Evolutionary conservation across 2,888 invertebrate species (phyloP), one percentile per base, ranked within the genome.

Genomic region (Herminia tarsipennalis): DNA sequence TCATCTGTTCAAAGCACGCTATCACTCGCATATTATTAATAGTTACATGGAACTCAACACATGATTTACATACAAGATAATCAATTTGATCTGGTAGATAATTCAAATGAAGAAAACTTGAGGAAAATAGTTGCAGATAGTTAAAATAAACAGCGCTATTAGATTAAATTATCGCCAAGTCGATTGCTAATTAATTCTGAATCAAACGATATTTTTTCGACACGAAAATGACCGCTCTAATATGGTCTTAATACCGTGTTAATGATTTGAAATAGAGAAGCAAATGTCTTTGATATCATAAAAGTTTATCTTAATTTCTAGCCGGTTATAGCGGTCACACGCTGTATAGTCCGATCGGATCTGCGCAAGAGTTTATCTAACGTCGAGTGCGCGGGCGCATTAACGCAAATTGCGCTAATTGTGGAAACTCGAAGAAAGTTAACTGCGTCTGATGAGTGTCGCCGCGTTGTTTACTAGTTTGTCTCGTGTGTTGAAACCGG

Each of bases 341-440:
- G 55, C 57, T 64, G 59, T 61, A 59, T 45, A 56, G 52, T 41
- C 52, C 48, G 66, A 78, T 76, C 67, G 46, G 67, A 77, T 77
- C 74, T 75, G 66, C 62, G 72, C 71, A 59, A 56, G 65, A 73
- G 73, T 73, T 74, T 76, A 78, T 81, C 76, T 74, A 53, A 59
- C 64, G 58, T 62, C 59, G 55, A 43, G 61, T 42, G 42, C 51
- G 48, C 52, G 35, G 50, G 56, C 59, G 63, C 71, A 75, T 76
- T 79, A 76, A 62, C 73, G 71, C 74, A 78, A 78, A 80, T 80
- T 76, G 73, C 75, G 70, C 73, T 86, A 85, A 84, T 85, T 79
- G 75, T 81, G 74, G 79, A 81, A 82, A 85, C 78, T 68, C 56
- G 62, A 73, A 54, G 78, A 79, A 76, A 82, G 78, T 63, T 61